Conservation (phyloP, 92 coral and sea anemone species). For the Blastomussa wellsi region DNA sequence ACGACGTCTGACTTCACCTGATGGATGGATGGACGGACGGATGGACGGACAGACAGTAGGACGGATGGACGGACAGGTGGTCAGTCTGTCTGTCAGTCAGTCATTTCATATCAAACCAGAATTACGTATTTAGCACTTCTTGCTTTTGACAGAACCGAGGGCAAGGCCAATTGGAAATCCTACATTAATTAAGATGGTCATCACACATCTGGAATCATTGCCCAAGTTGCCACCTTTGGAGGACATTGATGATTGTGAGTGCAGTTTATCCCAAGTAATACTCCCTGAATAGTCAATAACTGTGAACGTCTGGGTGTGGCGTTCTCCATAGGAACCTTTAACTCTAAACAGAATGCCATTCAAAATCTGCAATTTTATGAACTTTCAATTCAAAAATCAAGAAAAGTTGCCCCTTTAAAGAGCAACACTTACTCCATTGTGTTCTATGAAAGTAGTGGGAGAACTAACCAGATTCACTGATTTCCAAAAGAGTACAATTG, state of each 20-base stretch:
- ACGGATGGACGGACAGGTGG: background rate
- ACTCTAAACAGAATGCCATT: background rate
- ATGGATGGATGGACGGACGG: background rate
- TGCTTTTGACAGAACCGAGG: constrained; percentile 5
- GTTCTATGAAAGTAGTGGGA: too few species aligned
- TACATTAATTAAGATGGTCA: constrained; percentile 42
- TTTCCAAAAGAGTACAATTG: too few species aligned
- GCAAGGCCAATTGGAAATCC: constrained; percentile 9
- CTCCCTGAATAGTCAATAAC: background rate
- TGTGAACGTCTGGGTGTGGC: background rate
- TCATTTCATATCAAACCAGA: background rate
- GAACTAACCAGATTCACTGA: too few species aligned
- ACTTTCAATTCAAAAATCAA: too few species aligned
- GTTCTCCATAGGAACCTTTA: background rate
- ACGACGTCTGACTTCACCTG: too few species aligned
- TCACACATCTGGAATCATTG: constrained; percentile 55
- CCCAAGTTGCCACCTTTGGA: constrained; percentile 53
- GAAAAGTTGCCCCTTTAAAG: too few species aligned
- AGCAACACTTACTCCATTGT: too few species aligned
- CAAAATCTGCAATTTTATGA: too few species aligned
- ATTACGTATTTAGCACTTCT: background rate
- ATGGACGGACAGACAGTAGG: background rate
- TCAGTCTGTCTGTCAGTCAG: background rate
- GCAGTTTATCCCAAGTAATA: background rate
- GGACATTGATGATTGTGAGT: constrained; percentile 53